Evolutionary conservation across 2,888 invertebrate genomes (phyloP).

Genomic region (Dynastes tityus): DNA sequence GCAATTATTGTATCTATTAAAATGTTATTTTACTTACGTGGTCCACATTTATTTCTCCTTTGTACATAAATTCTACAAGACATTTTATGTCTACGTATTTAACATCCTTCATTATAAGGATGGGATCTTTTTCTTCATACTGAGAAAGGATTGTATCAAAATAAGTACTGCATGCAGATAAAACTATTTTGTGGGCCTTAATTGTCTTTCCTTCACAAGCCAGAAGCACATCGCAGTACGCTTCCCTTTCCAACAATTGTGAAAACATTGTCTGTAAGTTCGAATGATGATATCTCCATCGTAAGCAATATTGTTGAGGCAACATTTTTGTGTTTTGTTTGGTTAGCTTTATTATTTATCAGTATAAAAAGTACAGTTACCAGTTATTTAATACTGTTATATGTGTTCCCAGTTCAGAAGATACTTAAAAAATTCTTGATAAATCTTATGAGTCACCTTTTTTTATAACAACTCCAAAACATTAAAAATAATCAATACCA

Average conservation of each 20-base stretch:
- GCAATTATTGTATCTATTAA: slow-evolving; percentile 7
- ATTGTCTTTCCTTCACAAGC: slow-evolving; percentile 89
- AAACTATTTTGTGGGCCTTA: slow-evolving; percentile 87
- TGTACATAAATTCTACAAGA: slow-evolving; percentile 95
- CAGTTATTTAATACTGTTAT: slow-evolving; percentile 50
- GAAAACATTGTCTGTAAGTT: slow-evolving; percentile 93
- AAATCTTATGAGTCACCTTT: slow-evolving; percentile 64
- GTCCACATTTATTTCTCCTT: slow-evolving; percentile 95
- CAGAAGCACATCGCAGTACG: slow-evolving; percentile 92
- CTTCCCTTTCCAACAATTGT: slow-evolving; percentile 87
- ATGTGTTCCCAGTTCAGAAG: slow-evolving; percentile 37
- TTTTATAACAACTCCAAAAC: slow-evolving; percentile 65
- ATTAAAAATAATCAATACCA: slow-evolving; percentile 68
- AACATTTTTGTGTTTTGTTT: slow-evolving; percentile 74
- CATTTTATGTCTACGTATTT: slow-evolving; percentile 92
- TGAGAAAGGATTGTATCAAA: slow-evolving; percentile 90
- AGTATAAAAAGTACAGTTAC: slow-evolving; percentile 50
- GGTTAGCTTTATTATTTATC: slow-evolving; percentile 51
- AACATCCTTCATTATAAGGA: slow-evolving; percentile 91
- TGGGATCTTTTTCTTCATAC: slow-evolving; percentile 86
- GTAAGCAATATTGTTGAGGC: slow-evolving; percentile 91
- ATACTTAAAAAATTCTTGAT: slow-evolving; percentile 45
- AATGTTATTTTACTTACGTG: slow-evolving; percentile 79
- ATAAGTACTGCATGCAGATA: slow-evolving; percentile 94
- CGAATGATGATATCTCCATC: slow-evolving; percentile 95